Evolutionary conservation across 2,888 invertebrate species (phyloP), one percentile per base, ranked within the genome.

Genomic region (Ecliptopera silaceata): DNA sequence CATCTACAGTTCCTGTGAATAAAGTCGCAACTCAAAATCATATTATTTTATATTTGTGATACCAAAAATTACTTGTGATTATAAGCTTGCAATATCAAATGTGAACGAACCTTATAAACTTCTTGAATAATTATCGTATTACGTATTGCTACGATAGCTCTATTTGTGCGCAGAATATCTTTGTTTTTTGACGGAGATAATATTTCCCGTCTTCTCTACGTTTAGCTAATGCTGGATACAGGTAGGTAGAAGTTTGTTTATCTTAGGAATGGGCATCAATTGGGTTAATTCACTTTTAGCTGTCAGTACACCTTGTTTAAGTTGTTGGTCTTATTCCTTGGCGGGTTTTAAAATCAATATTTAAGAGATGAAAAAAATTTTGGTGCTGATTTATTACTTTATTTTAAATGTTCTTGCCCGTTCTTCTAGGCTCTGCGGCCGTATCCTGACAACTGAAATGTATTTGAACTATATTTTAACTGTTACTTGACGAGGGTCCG

Each of bases 91-190:
- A 3, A 31, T 29, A 2, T 11, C 10, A 32, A 11, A 46, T 20
- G 4, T 56, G 13, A 2, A 26, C 45, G 8, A 34, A 13, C 46
- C 82, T 60, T 76, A 58, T 69, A 10, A 63, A 66, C 65, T 70
- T 68, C 65, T 77, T 80, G 82, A 84, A 86, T 86, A 85, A 85
- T 85, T 83, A 86, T 85, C 74, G 79, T 80, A 84, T 84, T 83
- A 82, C 72, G 79, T 77, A 77, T 75, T 70, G 71, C 70, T 79
- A 74, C 65, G 85, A 87, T 86, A 83, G 81, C 82, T 83, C 78
- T 81, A 84, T 84, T 85, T 80, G 79, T 70, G 68, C 38, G 34
- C 29, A 34, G 18, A 53, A 56, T 66, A 68, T 69, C 65, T 59
- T 59, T 56, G 57, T 64, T 55, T 60, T 61, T 57, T 57, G 43